Evolutionary conservation across 1,140 invertebrate genomes (phyloP).

Genomic region (Calephelis virginiensis): DNA sequence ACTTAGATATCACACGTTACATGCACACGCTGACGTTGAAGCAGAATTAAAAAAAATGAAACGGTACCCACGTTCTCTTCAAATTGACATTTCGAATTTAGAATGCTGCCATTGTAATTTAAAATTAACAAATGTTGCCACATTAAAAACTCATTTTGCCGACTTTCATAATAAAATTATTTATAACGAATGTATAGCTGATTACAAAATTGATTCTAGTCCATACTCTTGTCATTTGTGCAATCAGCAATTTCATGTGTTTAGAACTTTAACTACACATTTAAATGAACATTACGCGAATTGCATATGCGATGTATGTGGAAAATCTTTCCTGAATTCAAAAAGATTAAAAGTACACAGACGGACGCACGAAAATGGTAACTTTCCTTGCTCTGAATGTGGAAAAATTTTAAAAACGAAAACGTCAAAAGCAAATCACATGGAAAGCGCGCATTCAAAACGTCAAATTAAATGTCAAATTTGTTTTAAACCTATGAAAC

Average conservation of each 20-base stretch:
- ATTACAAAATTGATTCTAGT: conserved; percentile 58
- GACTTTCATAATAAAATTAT: conserved; percentile 50
- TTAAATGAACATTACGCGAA: conserved; percentile 66
- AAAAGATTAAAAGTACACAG: conserved; percentile 66
- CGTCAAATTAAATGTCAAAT: conserved; percentile 62
- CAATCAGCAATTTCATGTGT: conserved; percentile 58
- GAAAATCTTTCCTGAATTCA: conserved; percentile 59
- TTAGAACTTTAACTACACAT: conserved; percentile 60
- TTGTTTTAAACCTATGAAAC: conserved; percentile 65
- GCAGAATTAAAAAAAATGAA: conserved; percentile 59
- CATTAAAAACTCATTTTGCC: conserved; percentile 51
- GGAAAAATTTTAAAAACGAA: conserved; percentile 62
- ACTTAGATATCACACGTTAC: conserved; percentile 42
- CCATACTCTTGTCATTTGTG: conserved; percentile 61
- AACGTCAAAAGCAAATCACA: conserved; percentile 57
- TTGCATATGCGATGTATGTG: conserved; percentile 67
- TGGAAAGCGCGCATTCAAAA: conserved; percentile 62
- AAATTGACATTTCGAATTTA: conserved; percentile 66
- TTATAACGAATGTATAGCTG: conserved; percentile 63
- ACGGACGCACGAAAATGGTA: conserved; percentile 52
- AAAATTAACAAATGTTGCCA: conserved; percentile 51
- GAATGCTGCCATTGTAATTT: conserved; percentile 54
- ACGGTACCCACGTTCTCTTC: conserved; percentile 58
- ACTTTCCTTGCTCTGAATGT: conserved; percentile 53
- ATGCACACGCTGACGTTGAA: conserved; percentile 45